A percentile compares a stretch with the other conserved stretches of the same genome.
phyloP scores from a whole-genome alignment of 2,888 invertebrate species.

The Metallyticus violacea region DNA sequence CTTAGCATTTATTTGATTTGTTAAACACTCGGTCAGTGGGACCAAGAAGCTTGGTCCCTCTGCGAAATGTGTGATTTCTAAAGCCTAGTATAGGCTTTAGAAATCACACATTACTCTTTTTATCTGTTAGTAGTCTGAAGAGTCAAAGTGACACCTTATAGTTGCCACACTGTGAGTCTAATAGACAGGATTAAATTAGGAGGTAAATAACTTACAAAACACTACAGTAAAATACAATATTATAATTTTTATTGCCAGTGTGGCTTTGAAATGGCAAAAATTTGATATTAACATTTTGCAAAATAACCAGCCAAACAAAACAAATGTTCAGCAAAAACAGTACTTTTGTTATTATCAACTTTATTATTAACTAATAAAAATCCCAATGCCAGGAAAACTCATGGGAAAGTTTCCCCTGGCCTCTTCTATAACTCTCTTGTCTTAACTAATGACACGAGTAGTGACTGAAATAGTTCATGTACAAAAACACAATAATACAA shows the following conservation, averaged over 20 bases:
- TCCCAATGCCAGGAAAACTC: constrained; percentile 22
- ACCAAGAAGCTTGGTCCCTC: no score
- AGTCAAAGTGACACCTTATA: no score
- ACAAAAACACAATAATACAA: constrained; percentile 20
- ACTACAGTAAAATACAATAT: constrained; percentile 1
- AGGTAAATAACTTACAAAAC: not conserved
- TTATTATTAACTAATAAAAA: constrained; percentile 29
- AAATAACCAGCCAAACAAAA: constrained; percentile 21
- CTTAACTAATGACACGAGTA: constrained; percentile 19
- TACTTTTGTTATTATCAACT: constrained; percentile 26
- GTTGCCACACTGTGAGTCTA: not conserved
- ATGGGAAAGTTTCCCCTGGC: constrained; percentile 19
- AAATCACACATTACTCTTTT: not conserved
- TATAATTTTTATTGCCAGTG: constrained; percentile 17
- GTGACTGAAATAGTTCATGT: constrained; percentile 10
- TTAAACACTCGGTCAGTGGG: no score
- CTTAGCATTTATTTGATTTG: no score
- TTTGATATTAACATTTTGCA: constrained; percentile 20
- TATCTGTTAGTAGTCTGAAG: not conserved
- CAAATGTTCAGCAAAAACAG: constrained; percentile 24
- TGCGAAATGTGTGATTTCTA: no score
- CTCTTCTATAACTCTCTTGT: constrained; percentile 16
- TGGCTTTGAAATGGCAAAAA: constrained; percentile 19
- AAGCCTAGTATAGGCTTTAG: not conserved
- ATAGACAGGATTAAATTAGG: not conserved